Evolutionary conservation across 2,888 invertebrate genomes (phyloP).

Genomic region (Halictus quadricinctus): DNA sequence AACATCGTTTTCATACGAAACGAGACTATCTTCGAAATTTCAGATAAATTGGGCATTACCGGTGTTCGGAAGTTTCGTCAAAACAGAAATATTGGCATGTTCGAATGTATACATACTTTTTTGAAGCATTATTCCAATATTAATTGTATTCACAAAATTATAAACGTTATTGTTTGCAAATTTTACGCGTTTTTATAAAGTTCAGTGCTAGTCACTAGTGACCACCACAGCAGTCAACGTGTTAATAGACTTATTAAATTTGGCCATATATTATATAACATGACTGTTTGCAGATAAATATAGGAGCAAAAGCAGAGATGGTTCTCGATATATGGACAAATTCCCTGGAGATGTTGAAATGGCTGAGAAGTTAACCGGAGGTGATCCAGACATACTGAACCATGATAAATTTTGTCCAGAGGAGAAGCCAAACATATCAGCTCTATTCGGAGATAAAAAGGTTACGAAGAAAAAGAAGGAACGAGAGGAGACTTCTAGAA

Average conservation of each 20-base stretch:
- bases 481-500: conserved; percentile 70
- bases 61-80: neutral
- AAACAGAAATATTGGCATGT: neutral
- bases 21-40: neutral
- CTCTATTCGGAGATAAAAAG: conserved; percentile 84
- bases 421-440: conserved; percentile 83
- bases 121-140: too few relatives aligned
- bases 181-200: too few relatives aligned
- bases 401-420: conserved; percentile 84
- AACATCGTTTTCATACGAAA: too few relatives aligned
- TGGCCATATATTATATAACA: conserved; percentile 1
- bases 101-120: neutral
- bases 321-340: conserved; percentile 87
- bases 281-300: conserved; percentile 84
- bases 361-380: conserved; percentile 89
- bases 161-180: too few relatives aligned
- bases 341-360: conserved; percentile 90
- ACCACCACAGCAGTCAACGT: neutral
- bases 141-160: too few relatives aligned
- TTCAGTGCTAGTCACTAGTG: neutral
- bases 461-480: conserved; percentile 78
- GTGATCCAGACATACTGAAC: conserved; percentile 88
- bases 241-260: neutral
- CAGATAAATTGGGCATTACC: neutral
- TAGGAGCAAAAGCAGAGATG: conserved; percentile 85